Percentiles rank a stretch among this genome's conserved stretches.
Evolutionary conservation across 2,797 vertebrate genomes (phyloP).

Genomic region (Enteromius anoplus): DNA sequence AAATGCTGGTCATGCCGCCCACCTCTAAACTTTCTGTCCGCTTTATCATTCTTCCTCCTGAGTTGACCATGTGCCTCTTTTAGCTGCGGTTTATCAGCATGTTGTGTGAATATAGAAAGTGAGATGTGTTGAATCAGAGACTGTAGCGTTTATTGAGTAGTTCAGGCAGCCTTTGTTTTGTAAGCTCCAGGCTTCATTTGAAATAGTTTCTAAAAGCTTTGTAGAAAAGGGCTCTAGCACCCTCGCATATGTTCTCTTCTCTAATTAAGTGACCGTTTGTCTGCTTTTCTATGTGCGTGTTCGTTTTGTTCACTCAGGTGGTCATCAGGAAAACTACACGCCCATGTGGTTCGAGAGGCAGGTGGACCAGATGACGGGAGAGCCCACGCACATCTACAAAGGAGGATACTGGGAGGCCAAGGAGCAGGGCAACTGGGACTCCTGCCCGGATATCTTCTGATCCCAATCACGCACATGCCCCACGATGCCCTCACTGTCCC

Average conservation of each 20-base stretch:
- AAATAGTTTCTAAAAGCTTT: background rate
- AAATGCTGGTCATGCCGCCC: background rate
- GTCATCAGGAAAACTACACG: constrained; percentile 87
- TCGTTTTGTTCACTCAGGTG: constrained; percentile 67
- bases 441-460: constrained; percentile 92
- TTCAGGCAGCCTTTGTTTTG: background rate
- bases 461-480: constrained; percentile 29
- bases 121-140: background rate
- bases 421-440: constrained; percentile 85
- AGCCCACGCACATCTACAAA: constrained; percentile 86
- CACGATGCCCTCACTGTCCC: background rate
- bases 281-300: constrained; percentile 6
- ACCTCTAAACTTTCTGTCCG: background rate
- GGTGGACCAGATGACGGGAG: constrained; percentile 85
- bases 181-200: background rate
- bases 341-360: constrained; percentile 90
- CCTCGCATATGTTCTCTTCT: background rate
- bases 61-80: background rate
- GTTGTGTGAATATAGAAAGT: background rate
- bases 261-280: background rate
- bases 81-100: background rate
- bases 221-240: background rate
- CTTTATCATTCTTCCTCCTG: background rate
- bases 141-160: background rate
- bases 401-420: constrained; percentile 97